Percentiles rank a stretch among this genome's conserved stretches.
Conservation (phyloP, 2,888 invertebrate species). For the Drosophila buzzatii region DNA sequence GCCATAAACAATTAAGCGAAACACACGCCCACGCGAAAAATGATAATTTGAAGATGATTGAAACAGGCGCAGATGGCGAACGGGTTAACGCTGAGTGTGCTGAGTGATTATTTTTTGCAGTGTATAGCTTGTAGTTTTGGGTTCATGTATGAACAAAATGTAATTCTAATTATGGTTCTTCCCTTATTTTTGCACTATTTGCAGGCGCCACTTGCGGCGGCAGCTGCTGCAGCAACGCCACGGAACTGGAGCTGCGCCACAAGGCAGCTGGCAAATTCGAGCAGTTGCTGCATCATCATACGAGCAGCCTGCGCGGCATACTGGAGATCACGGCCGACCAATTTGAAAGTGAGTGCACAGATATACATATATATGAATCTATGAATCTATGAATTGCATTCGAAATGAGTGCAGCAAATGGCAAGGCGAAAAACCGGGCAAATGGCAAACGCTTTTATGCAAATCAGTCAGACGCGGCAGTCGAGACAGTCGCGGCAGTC, state of each 20-base stretch:
- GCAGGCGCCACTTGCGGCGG: slow-evolving; percentile 84
- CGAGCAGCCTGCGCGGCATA: slow-evolving; percentile 90
- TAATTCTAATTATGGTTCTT: neutral
- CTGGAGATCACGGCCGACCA: slow-evolving; percentile 90
- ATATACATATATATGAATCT: neutral
- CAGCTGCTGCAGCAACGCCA: slow-evolving; percentile 84
- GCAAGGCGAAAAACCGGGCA: slow-evolving; percentile 20
- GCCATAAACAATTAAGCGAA: slow-evolving; percentile 68
- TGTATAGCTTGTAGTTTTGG: neutral
- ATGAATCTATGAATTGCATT: slow-evolving; percentile 31
- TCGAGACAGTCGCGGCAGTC: slow-evolving; percentile 2
- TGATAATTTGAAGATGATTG: slow-evolving; percentile 65
- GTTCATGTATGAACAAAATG: neutral
- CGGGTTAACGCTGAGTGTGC: neutral
- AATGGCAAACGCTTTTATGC: slow-evolving; percentile 64
- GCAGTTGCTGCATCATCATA: slow-evolving; percentile 89
- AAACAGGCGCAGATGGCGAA: slow-evolving; percentile 22
- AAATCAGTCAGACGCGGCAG: slow-evolving; percentile 48
- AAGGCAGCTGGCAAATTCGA: slow-evolving; percentile 87
- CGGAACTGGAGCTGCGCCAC: slow-evolving; percentile 83
- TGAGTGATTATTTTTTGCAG: neutral
- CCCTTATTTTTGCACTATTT: slow-evolving; percentile 33
- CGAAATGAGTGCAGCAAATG: slow-evolving; percentile 22
- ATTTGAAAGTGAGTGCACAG: slow-evolving; percentile 89
- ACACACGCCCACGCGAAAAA: slow-evolving; percentile 35